phyloP scores from a whole-genome alignment of 2,113 vertebrate genomes.

The Etia nguti region DNA sequence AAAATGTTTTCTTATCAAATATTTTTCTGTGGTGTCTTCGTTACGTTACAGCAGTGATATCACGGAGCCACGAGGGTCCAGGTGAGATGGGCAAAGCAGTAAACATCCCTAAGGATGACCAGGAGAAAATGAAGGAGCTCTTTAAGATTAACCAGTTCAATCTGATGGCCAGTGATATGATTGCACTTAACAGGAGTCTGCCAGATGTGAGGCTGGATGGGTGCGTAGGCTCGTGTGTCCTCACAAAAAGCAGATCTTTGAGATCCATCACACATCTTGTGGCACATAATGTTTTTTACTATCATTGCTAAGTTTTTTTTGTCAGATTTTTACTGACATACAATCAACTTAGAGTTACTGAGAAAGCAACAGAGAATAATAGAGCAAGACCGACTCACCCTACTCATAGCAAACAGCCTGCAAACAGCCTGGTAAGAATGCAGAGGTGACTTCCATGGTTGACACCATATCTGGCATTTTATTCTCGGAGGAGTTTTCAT shows the following conservation, averaged over 20 bases:
- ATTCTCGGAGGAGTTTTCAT: not conserved
- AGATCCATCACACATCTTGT: not conserved
- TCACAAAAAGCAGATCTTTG: not conserved
- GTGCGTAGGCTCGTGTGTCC: constrained; percentile 69
- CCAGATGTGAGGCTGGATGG: constrained; percentile 95
- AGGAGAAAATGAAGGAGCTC: constrained; percentile 97
- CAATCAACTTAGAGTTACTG: not conserved
- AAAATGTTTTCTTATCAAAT: not conserved
- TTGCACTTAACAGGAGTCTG: constrained; percentile 91
- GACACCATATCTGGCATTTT: not conserved
- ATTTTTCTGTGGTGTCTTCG: not conserved
- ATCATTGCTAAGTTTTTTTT: not conserved
- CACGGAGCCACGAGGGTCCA: constrained; percentile 87
- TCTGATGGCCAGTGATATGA: constrained; percentile 96
- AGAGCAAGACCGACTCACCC: not conserved
- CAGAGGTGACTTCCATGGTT: not conserved
- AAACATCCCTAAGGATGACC: constrained; percentile 87
- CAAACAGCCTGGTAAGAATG: not conserved
- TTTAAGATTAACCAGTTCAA: constrained; percentile 99
- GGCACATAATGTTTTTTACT: not conserved
- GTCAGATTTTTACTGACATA: not conserved
- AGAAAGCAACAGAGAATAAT: not conserved
- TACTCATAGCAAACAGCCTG: not conserved
- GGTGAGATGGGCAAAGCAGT: constrained; percentile 98
- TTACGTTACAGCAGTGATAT: constrained; percentile 83